phyloP scores from a whole-genome alignment of 1,140 invertebrate genomes.

The Onthophagus taurus region DNA sequence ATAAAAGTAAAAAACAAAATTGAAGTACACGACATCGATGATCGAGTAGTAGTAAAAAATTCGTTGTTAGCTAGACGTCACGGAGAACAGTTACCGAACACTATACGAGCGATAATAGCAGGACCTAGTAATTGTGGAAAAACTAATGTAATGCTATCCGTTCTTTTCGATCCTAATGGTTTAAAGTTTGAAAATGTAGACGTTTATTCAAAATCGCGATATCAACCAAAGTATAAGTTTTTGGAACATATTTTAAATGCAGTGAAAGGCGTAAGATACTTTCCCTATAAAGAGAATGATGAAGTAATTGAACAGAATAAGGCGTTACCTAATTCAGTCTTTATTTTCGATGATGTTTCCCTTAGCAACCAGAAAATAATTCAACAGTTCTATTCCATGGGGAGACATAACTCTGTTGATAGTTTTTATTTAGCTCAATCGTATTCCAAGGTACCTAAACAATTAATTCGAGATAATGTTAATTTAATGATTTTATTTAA shows the following conservation, averaged over 20 bases:
- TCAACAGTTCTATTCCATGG: slow-evolving; percentile 31
- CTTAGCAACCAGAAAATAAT: slow-evolving; percentile 34
- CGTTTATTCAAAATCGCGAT: slow-evolving; percentile 19
- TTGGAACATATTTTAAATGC: slow-evolving; percentile 17
- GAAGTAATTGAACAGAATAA: slow-evolving; percentile 24
- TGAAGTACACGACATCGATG: neutral
- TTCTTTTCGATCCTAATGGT: slow-evolving; percentile 20
- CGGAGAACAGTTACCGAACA: slow-evolving; percentile 10
- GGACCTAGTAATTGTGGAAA: slow-evolving; percentile 23
- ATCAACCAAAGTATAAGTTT: slow-evolving; percentile 23
- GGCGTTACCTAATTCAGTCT: slow-evolving; percentile 28
- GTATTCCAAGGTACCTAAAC: slow-evolving; percentile 37
- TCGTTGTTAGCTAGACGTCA: slow-evolving; percentile 14
- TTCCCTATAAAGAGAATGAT: slow-evolving; percentile 28
- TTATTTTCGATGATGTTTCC: slow-evolving; percentile 37
- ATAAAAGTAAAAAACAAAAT: neutral
- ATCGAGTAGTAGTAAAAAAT: no score
- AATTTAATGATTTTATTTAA: slow-evolving; percentile 37
- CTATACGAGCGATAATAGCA: slow-evolving; percentile 1
- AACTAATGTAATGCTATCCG: slow-evolving; percentile 18
- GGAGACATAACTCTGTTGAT: slow-evolving; percentile 27
- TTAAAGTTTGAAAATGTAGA: slow-evolving; percentile 22
- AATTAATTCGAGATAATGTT: slow-evolving; percentile 37
- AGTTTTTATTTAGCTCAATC: slow-evolving; percentile 34
- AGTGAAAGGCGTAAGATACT: slow-evolving; percentile 25